Evolutionary conservation across 2,113 vertebrate genomes (phyloP), one percentile per base, ranked within the genome.

Genomic region (Prochilodus magdalenae): DNA sequence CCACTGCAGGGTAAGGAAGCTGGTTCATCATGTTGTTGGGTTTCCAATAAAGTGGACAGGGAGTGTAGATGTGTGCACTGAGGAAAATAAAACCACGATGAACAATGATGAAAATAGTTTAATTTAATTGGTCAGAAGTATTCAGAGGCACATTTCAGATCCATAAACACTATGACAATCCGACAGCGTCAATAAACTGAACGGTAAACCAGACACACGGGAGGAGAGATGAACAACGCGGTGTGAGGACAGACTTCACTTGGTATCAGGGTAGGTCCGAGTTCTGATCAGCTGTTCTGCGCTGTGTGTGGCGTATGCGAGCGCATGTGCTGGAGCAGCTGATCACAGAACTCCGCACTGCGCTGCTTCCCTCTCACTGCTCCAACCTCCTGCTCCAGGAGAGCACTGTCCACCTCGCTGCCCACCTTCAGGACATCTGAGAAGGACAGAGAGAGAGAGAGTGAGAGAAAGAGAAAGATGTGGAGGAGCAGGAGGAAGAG

Each of bases 351-450:
- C 24, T 70, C 0, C 0, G 95, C 89, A 0, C 91, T 94, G 71
- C 94, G 94, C 53, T 98, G 98, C 82, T 97, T 97, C 72, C 95
- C 92, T 66, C 91, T 79, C 11, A 93, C 95, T 0, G 92, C 94
- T 88, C 96, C 95, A 0, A 91, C 90, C 77, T 96, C 95, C 66
- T 80, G 89, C 73, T 89, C 72, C 10, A 99, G 91, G 22, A 96
- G 81, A 0, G 87, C 89, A 0, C 96, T 94, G 70, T 94, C 91
- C 18, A 96, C 89, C 6, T 13, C 0, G 1, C 96, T 93, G 77
- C 94, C 95, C 60, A 92, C 92, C 87, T 95, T 97, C 78, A 99
- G 92, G 84, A 96, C 91, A 33, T 96, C 97, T 99, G 91, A 51
- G 18, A 80, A 36, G 4, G 59, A n/a, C 36, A 69, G 5, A 75